Conservation (phyloP, 1,140 invertebrate genomes). For the Drosophila murphyi region DNA sequence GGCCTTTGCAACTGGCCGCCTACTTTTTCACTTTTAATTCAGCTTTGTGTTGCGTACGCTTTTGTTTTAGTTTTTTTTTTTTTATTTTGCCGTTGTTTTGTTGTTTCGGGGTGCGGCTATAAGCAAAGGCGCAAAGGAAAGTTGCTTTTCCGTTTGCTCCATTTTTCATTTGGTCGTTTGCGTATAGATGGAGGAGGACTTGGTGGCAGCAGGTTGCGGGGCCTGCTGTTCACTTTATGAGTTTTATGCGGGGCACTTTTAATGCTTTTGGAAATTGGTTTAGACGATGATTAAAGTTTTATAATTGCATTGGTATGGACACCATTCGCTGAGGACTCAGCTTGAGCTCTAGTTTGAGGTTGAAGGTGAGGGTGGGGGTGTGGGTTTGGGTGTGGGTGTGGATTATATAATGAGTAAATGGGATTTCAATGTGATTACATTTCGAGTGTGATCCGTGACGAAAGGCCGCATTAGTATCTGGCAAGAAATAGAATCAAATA, state of each 20-base stretch:
- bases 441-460: neutral
- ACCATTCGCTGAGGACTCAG: neutral
- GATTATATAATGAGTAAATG: neutral
- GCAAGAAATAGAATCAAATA: neutral
- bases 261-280: conserved; percentile 22
- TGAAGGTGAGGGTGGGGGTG: neutral
- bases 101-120: conserved; percentile 18
- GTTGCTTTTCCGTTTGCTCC: conserved; percentile 35
- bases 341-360: neutral
- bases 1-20: conserved; percentile 38
- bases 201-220: neutral
- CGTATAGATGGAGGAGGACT: neutral
- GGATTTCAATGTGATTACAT: neutral
- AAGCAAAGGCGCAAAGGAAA: conserved; percentile 35
- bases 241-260: conserved; percentile 23
- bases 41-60: conserved; percentile 27
- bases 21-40: conserved; percentile 57
- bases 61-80: conserved; percentile 1
- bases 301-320: conserved; percentile 32
- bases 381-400: neutral
- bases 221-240: conserved; percentile 23
- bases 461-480: neutral
- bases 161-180: conserved; percentile 32
- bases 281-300: conserved; percentile 38
- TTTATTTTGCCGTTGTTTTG: conserved; percentile 6